Base-by-base conservation (phyloP, 2,888 invertebrate species). In the Pedicia rivosa region DNA sequence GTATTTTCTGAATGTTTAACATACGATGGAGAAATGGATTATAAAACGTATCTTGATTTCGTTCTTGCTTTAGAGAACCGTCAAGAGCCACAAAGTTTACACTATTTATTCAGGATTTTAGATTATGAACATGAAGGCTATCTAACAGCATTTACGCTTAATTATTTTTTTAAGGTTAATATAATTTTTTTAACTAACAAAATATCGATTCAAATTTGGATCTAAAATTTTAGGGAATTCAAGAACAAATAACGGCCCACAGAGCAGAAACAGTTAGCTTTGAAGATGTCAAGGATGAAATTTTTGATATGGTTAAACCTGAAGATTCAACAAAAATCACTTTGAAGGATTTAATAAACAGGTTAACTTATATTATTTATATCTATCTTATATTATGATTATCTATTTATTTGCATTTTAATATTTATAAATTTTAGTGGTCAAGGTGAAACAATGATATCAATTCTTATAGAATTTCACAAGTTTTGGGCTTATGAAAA, bases 401-500 rank as follows among this genome's bases (percentile, higher is more conserved):
- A 37, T 35, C 27, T 40, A 35, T 20, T 40, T 38, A 33, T 29
- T 16, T 26, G n/a, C n/a, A n/a, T n/a, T 28, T 33, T 38, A n/a
- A 8, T 3, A 20, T 36, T 15, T 16, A 30, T 35, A 17, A 13
- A 17, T 54, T 66, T 51, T 48, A 84, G 90, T 62, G 90, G 90
- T 0, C 90, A 90, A 60, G 94, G 91, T 0, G 91, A 90, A 51
- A 91, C 88, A 0, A 84, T 94, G 41, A 77, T 92, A 26, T 90
- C 87, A 50, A 91, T 97, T 55, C 66, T 97, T 40, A 80, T 91
- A 46, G 95, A 97, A 63, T 75, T 92, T 50, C 88, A 94, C 59
- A 90, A 92, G 35, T 95, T 95, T 67, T 91, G 88, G 88, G 84
- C 84, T 1, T 91, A 95, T 54, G 95, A 95, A 66, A 90, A 91